Conservation (phyloP, 2,113 vertebrate genomes). For the Bucco capensis region DNA sequence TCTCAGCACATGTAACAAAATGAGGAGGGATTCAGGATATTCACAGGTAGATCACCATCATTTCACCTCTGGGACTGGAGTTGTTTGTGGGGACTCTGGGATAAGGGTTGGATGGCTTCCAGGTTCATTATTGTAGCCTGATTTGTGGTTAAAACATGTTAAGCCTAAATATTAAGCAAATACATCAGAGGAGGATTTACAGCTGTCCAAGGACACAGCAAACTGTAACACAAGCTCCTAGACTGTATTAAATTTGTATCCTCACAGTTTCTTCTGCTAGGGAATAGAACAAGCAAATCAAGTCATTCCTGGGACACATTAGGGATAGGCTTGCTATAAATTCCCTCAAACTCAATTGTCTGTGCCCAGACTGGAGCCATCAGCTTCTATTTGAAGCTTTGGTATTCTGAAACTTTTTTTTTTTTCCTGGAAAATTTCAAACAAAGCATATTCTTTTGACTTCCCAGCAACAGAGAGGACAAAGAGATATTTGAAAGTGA, state of each 20-base stretch:
- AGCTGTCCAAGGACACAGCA: slow-evolving; percentile 70
- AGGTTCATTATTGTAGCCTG: slow-evolving; percentile 58
- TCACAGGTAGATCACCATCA: slow-evolving; percentile 48
- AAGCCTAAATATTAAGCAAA: slow-evolving; percentile 72
- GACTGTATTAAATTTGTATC: slow-evolving; percentile 64
- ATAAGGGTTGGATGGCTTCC: slow-evolving; percentile 58
- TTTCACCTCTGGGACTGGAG: slow-evolving; percentile 28
- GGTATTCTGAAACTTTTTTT: slow-evolving; percentile 33
- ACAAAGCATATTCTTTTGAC: slow-evolving; percentile 45
- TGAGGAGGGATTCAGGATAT: background rate
- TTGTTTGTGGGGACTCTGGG: slow-evolving; percentile 50
- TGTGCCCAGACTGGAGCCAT: slow-evolving; percentile 68
- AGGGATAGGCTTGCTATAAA: slow-evolving; percentile 68
- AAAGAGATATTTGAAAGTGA: background rate
- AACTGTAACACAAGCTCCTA: slow-evolving; percentile 67
- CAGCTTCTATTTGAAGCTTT: slow-evolving; percentile 63
- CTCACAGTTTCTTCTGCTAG: slow-evolving; percentile 58
- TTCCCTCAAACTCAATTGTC: slow-evolving; percentile 69
- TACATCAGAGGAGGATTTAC: slow-evolving; percentile 63
- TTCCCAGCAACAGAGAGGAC: slow-evolving; percentile 43
- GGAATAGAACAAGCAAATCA: slow-evolving; percentile 75
- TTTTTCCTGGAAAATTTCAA: slow-evolving; percentile 40
- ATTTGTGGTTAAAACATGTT: slow-evolving; percentile 68
- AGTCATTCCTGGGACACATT: slow-evolving; percentile 68
- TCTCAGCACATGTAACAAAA: slow-evolving; percentile 34